These are phyloP conservation scores for Cepaea nemoralis DNA, from an alignment of 1,140 invertebrate genomes.

Conservation along the genomic window DNA sequence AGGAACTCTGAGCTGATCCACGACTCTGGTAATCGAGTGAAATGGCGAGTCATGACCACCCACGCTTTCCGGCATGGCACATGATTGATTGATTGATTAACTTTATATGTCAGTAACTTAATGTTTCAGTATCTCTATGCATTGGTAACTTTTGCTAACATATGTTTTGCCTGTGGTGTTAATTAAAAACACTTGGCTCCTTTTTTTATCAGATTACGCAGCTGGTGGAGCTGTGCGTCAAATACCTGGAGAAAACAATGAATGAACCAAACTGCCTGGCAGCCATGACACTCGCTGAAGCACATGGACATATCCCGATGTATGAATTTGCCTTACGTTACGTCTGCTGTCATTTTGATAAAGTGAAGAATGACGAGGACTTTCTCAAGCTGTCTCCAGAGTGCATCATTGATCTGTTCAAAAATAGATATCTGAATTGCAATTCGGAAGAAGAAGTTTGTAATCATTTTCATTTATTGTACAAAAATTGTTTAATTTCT, in stretches of 20 bases:
- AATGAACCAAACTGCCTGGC: slow-evolving; percentile 64
- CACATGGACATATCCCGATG: slow-evolving; percentile 58
- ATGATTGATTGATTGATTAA: too few relatives aligned
- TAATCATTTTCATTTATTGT: too few relatives aligned
- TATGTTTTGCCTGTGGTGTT: too few relatives aligned
- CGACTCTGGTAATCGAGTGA: too few relatives aligned
- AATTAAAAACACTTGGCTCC: too few relatives aligned
- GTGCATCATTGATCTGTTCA: slow-evolving; percentile 61
- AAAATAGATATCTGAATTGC: slow-evolving; percentile 60
- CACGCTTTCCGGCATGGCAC: too few relatives aligned
- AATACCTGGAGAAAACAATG: slow-evolving; percentile 64
- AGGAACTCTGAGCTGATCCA: too few relatives aligned
- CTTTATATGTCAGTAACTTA: too few relatives aligned
- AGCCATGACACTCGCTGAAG: slow-evolving; percentile 62
- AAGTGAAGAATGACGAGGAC: slow-evolving; percentile 61
- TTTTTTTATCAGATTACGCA: slow-evolving; percentile 25
- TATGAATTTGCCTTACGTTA: slow-evolving; percentile 61
- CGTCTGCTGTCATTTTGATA: slow-evolving; percentile 59
- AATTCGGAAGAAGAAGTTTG: slow-evolving; percentile 54
- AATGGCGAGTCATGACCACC: too few relatives aligned
- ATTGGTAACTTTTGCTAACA: too few relatives aligned
- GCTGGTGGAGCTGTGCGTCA: slow-evolving; percentile 63
- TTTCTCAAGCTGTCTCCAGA: slow-evolving; percentile 60
- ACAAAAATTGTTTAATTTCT: too few relatives aligned
- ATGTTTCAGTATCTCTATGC: too few relatives aligned